A percentile compares a stretch with the other conserved stretches of the same genome.
phyloP scores from a whole-genome alignment of 2,888 invertebrate species.

The Acanthosoma haemorrhoidale region DNA sequence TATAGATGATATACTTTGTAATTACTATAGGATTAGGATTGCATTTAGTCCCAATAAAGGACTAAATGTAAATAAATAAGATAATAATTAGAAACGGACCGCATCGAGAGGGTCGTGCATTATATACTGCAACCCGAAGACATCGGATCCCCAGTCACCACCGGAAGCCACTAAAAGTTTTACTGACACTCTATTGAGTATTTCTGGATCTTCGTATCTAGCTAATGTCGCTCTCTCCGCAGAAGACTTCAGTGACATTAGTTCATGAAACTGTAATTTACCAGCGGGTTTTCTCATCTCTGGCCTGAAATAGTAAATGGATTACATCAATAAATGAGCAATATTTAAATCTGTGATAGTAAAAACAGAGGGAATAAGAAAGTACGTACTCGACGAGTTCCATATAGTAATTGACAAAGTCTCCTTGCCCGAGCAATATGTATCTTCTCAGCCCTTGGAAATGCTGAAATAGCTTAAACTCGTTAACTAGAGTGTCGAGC shows the following conservation, averaged over 20 bases:
- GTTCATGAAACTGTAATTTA: conserved; percentile 80
- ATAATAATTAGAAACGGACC: conserved; percentile 48
- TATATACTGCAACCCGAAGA: conserved; percentile 80
- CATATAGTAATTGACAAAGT: conserved; percentile 90
- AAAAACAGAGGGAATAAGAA: neutral
- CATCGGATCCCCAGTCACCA: conserved; percentile 84
- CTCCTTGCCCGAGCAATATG: conserved; percentile 88
- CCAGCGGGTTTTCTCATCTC: conserved; percentile 83
- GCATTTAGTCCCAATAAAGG: too few species aligned
- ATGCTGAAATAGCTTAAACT: conserved; percentile 85
- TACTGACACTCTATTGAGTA: conserved; percentile 80
- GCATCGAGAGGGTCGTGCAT: conserved; percentile 85
- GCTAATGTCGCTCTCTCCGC: conserved; percentile 89
- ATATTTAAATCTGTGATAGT: neutral
- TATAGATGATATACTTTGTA: too few species aligned
- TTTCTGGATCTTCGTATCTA: conserved; percentile 87
- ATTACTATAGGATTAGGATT: too few species aligned
- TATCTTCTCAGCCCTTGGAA: conserved; percentile 85
- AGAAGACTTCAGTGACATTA: conserved; percentile 76
- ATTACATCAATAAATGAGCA: neutral
- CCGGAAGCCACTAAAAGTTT: conserved; percentile 59
- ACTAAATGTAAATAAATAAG: neutral
- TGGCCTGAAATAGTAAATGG: conserved; percentile 54
- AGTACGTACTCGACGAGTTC: conserved; percentile 75
- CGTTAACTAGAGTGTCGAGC: conserved; percentile 75